phyloP scores from a whole-genome alignment of 2,113 vertebrate genomes.

The Onychorhynchus coronatus region DNA sequence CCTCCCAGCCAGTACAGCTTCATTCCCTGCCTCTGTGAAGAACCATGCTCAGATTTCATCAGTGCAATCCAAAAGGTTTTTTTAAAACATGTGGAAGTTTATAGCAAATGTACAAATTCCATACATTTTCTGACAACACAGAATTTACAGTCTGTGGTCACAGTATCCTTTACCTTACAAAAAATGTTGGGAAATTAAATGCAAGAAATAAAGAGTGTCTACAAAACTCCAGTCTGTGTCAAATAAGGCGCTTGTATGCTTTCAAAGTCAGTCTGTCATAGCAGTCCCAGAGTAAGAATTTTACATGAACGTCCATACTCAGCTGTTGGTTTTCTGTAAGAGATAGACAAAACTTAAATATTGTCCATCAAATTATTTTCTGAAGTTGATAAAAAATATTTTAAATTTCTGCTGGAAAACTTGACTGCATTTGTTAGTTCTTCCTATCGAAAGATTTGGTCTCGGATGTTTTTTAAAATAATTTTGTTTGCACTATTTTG shows the following conservation, averaged over 20 bases:
- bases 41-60: slow-evolving; percentile 11
- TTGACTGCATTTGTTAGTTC: background rate
- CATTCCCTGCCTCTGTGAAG: background rate
- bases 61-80: background rate
- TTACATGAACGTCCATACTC: background rate
- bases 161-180: background rate
- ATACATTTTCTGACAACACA: background rate
- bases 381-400: background rate
- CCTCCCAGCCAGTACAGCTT: background rate
- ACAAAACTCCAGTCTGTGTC: background rate
- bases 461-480: background rate
- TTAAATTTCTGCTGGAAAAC: background rate
- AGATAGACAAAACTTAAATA: background rate
- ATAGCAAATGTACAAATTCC: background rate
- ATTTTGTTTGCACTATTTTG: background rate
- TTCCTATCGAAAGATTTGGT: background rate
- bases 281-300: background rate
- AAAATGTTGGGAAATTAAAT: background rate
- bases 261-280: background rate
- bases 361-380: background rate
- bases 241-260: background rate
- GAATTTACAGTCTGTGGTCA: background rate
- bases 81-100: background rate
- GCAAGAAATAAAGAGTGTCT: background rate
- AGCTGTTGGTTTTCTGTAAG: background rate